A percentile compares a stretch with the other conserved stretches of the same genome.
phyloP scores from a whole-genome alignment of 1,140 invertebrate genomes.

The Eumaeus atala region DNA sequence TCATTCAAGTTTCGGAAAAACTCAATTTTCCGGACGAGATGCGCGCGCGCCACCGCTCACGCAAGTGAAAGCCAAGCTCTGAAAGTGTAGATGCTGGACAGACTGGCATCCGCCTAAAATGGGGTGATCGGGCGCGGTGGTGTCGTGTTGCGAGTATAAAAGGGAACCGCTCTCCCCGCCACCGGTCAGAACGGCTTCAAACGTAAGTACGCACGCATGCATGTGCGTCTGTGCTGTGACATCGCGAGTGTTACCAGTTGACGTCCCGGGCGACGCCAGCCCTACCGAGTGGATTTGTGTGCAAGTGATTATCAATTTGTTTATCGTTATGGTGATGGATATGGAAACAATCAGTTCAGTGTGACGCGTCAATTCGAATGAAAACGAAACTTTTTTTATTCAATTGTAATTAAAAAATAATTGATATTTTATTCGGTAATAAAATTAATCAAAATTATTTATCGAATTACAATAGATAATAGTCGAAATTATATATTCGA shows the following conservation, averaged over 20 bases:
- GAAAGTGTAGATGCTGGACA: conserved; percentile 52
- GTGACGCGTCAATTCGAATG: conserved; percentile 1
- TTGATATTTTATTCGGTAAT: no score
- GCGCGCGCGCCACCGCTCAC: conserved; percentile 25
- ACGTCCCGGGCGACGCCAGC: conserved; percentile 39
- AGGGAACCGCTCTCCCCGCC: conserved; percentile 79
- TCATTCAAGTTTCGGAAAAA: no score
- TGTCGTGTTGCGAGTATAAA: conserved; percentile 93
- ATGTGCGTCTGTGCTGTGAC: conserved; percentile 45
- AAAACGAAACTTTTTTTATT: no score
- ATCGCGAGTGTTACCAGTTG: conserved; percentile 44
- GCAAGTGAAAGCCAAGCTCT: conserved; percentile 69
- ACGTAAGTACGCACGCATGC: conserved; percentile 75
- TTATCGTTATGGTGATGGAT: conserved; percentile 51
- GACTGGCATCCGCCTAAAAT: conserved; percentile 78
- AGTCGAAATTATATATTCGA: no score
- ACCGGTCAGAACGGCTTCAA: conserved; percentile 93
- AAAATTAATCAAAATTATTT: no score
- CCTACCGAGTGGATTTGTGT: conserved; percentile 50
- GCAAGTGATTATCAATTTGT: conserved; percentile 49
- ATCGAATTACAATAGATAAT: no score
- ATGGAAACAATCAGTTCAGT: conserved; percentile 26
- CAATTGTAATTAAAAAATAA: no score
- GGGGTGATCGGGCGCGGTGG: conserved; percentile 76
- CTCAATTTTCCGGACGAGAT: background rate